Evolutionary conservation across 2,113 vertebrate species (phyloP).

Genomic region (Microcebus tavaratra): DNA sequence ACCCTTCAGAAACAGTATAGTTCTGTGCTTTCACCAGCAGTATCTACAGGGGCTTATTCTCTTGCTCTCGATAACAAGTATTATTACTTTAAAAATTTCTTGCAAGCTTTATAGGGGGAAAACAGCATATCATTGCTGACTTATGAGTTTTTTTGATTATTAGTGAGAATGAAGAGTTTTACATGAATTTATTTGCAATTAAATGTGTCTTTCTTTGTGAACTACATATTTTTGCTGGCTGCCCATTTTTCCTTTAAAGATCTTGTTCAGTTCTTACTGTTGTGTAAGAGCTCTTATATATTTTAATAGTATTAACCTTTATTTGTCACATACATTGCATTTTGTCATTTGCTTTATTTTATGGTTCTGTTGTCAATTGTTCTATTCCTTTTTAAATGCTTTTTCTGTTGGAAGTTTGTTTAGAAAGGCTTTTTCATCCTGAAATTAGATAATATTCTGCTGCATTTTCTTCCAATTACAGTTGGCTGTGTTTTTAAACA

Average conservation of each 20-base stretch:
- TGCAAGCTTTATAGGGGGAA: background rate
- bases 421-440: background rate
- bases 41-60: background rate
- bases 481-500: background rate
- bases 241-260: conserved; percentile 5
- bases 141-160: conserved; percentile 30
- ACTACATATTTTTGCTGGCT: background rate
- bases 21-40: background rate
- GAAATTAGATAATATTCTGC: background rate
- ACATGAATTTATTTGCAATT: conserved; percentile 17
- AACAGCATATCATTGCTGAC: background rate
- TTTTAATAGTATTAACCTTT: background rate
- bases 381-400: background rate
- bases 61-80: background rate
- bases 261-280: background rate
- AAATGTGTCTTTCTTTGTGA: conserved; percentile 13
- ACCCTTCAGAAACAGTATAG: background rate
- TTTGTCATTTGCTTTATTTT: background rate
- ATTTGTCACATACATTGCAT: background rate
- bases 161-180: background rate
- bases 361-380: background rate
- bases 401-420: background rate
- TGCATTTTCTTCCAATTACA: conserved; percentile 43
- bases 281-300: background rate
- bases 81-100: background rate